Evolutionary conservation across 2,113 vertebrate species (phyloP), one percentile per base, ranked within the genome.

Genomic region (Motacilla alba): DNA sequence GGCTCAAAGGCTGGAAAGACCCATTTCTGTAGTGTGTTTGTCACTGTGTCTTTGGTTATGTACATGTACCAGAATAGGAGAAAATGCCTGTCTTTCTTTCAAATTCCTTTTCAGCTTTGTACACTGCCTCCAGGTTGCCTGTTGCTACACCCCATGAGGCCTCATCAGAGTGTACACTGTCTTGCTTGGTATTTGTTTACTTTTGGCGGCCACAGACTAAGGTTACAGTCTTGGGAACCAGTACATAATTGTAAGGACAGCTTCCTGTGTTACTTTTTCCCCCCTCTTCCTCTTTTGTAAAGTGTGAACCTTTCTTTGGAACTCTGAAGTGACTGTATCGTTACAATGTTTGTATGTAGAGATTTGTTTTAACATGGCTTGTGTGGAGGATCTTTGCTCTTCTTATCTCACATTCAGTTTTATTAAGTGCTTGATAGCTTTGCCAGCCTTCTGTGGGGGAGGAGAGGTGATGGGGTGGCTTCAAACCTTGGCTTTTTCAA

Each of bases 261-360:
- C 52, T 88, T 69, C 87, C 83, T 68, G 18, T 74, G 84, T 75
- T 93, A 58, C 49, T 83, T 93, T 76, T 10, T 0, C 28, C 85
- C 62, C 77, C 64, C 66, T 14, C 56, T 81, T 73, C 55, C 87
- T 82, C 91, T 91, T 87, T 73, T 58, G 89, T 96, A 78, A 95
- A 56, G 53, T 91, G 95, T 96, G 94, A 90, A 68, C 46, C 88
- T 93, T 93, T 95, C 66, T 95, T 94, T 50, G 69, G 69, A 95
- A 91, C 75, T 79, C 64, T 93, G 91, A 91, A 80, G 88, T 97
- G 94, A 88, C 70, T 46, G 70, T 91, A 43, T 94, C 1, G 70
- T 93, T 93, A 52, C 46, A 86, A 87, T 49, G 59, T 96, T 82
- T 79, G 95, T 96, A 78, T 64, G 75, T 83, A 85, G 90, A 74